Percentiles rank a stretch among this genome's conserved stretches.
Evolutionary conservation across 2,113 vertebrate genomes (phyloP).

Genomic region (Hyaena hyaena): DNA sequence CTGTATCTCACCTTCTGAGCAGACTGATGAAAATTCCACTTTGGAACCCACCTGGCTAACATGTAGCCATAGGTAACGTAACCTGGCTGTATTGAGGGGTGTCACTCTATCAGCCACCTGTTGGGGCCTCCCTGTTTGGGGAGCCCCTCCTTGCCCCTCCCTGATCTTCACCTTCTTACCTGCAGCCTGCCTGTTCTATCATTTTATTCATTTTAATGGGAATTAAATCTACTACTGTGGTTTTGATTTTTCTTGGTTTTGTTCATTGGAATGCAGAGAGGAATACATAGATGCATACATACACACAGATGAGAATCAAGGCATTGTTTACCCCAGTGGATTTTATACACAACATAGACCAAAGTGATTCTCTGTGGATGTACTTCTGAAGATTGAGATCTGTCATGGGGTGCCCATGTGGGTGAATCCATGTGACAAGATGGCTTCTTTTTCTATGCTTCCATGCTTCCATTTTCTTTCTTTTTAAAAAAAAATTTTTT

Average conservation of each 20-base stretch:
- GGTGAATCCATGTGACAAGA: rapidly evolving
- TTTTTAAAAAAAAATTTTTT: too few relatives aligned
- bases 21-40: background rate
- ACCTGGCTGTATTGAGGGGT: rapidly evolving
- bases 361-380: background rate
- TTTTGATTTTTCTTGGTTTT: background rate
- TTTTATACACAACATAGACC: background rate
- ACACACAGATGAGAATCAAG: background rate
- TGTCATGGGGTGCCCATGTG: rapidly evolving
- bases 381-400: background rate
- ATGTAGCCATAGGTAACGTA: too few relatives aligned
- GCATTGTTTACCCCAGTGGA: background rate
- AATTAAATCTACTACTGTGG: background rate
- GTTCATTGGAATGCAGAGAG: background rate
- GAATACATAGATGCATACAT: background rate
- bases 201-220: background rate
- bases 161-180: background rate
- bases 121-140: too few relatives aligned
- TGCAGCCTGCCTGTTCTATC: background rate
- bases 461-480: background rate
- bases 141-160: rapidly evolving
- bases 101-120: background rate
- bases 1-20: background rate
- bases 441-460: too few relatives aligned
- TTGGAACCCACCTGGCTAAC: background rate